Base-by-base conservation (phyloP, 30 jellyfish, hydroid and myxozoan genomes). In the Rhopilema esculentum region DNA sequence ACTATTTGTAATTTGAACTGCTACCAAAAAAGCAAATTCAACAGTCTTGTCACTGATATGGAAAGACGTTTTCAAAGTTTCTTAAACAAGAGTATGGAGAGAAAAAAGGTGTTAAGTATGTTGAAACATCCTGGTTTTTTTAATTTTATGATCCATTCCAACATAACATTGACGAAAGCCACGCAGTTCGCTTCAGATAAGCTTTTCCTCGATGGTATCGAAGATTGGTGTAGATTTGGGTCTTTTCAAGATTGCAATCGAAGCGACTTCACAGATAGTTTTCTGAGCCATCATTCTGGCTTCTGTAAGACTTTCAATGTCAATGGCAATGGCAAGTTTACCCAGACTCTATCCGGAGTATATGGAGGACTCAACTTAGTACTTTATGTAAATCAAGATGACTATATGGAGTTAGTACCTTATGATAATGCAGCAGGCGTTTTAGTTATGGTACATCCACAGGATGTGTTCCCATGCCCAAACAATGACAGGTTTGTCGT, bases 351-450 rank as follows among this genome's bases (percentile, higher is more conserved):
- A 21, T 1, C 91, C 1, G 91, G 91, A 4, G 22, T 50, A 19
- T 22, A 20, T 6, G 64, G 77, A 4, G 91, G 91, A 12, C 50
- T 83, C 53, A 30, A 20, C 22, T 18, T 69, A 24, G 69, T 24
- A 29, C 53, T 83, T 15, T 70, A 32, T 25, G 27, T 83, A 19
- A 83, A 83, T 83, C 84, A 83, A 29, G 77, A 51, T 21, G 91
- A 83, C 48, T 83, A 83, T 70, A 65, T 83, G 17, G 24, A 29
- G 18, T 23, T 68, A 8, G 16, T 52, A 19, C 79, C 82, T 27
- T 24, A 22, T 7, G 85, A 83, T 61, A 49, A 2, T 4, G 91
- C 85, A 1, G 91, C 91, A 12, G 91, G 91, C 4, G 91, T 83
- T 28, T 23, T n/a, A 8, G 61, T 83, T 2, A 26, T 50, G 0